A percentile compares a stretch with the other conserved stretches of the same genome.
Evolutionary conservation across 2,888 invertebrate genomes (phyloP).

Genomic region (Drosophila crucigera): DNA sequence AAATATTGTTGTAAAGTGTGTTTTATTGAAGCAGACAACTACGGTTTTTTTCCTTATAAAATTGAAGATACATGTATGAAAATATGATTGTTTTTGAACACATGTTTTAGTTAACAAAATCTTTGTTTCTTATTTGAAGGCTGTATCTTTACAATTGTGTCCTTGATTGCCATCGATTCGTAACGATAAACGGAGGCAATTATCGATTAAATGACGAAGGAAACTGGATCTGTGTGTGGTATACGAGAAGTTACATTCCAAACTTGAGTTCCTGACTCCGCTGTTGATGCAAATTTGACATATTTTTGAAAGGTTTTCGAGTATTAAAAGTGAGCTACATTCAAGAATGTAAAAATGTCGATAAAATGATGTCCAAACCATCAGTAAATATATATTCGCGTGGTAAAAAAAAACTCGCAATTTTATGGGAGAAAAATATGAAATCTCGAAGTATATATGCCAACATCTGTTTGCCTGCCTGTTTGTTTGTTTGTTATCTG

Average conservation of each 20-base stretch:
- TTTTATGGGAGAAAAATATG: neutral
- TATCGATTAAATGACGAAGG: neutral
- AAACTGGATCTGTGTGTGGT: neutral
- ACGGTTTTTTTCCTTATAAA: neutral
- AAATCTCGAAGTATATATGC: neutral
- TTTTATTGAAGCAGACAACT: neutral
- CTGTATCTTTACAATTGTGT: neutral
- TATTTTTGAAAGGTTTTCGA: neutral
- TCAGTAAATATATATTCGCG: neutral
- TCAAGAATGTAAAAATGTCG: neutral
- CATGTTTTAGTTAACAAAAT: neutral
- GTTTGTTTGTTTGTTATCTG: neutral
- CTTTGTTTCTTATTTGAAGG: neutral
- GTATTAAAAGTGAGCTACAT: neutral
- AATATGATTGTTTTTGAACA: neutral
- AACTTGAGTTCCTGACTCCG: too few species aligned
- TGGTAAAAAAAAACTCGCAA: neutral
- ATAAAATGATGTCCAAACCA: neutral
- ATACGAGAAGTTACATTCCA: neutral
- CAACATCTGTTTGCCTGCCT: neutral
- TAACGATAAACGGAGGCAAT: neutral
- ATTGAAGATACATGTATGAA: neutral
- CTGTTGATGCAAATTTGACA: too few species aligned
- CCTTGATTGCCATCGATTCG: neutral
- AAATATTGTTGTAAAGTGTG: neutral